Evolutionary conservation across 2,113 vertebrate species (phyloP), one percentile per base, ranked within the genome.

Genomic region (Natator depressus): DNA sequence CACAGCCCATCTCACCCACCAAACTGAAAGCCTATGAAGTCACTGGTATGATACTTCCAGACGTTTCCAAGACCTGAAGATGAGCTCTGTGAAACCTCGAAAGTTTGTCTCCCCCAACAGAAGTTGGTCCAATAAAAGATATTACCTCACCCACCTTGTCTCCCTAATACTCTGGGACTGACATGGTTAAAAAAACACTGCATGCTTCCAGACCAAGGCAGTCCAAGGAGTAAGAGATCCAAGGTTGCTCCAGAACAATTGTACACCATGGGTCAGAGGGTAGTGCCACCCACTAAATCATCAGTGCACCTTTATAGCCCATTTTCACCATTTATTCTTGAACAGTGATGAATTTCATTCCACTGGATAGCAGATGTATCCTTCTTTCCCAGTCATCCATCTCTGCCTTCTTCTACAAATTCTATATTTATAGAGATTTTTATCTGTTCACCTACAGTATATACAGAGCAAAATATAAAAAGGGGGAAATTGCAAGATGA

Each of bases 381-480:
- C n/a, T 80, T 91, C 72, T 87, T 91, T 91, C 81, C 42, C 54
- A 83, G 53, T 50, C 13, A 83, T 89, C 47, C 65, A 92, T 83
- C 46, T 78, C 24, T 92, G 6, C 27, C 31, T 88, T 9, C n/a
- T 42, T 87, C 79, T 81, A 94, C 89, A 16, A 92, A 65, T 75
- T 82, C 47, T 82, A 2, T 89, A 88, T 88, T 92, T 93, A 92
- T 38, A 27, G n/a, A 19, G 57, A 79, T 76, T 90, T 22, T 95
- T 82, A 98, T 96, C 75, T 95, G 80, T 89, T 94, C 93, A 96
- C 27, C 85, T 88, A 27, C 82, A 85, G 86, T 35, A 42, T 38
- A 65, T 47, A 72, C 8, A 53, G 25, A 96, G 90, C 42, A 89
- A 94, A 87, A 91, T 84, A 79, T 53, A 97, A 97, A 96, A 72